phyloP scores from a whole-genome alignment of 2,797 vertebrate species.

The Eospalax fontanierii region DNA sequence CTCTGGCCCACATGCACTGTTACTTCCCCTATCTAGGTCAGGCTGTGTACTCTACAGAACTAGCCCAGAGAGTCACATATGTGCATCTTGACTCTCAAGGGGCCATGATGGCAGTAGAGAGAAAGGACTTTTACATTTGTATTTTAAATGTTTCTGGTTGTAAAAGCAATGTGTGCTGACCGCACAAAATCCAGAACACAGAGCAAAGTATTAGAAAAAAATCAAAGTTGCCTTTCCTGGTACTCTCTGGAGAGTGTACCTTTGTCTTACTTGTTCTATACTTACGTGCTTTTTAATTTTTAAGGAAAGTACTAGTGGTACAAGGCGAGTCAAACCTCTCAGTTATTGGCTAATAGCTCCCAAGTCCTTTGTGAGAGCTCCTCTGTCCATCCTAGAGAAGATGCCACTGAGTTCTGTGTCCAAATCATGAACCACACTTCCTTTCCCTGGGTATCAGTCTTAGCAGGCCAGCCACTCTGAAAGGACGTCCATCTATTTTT shows the following conservation, averaged over 20 bases:
- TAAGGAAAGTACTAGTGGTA: neutral
- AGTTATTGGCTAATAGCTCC: neutral
- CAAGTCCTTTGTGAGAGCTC: neutral
- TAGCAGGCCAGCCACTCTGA: neutral
- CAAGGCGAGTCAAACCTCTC: neutral
- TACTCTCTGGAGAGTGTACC: neutral
- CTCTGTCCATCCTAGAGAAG: too few relatives aligned
- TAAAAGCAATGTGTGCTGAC: accelerated
- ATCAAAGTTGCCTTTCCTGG: too few relatives aligned
- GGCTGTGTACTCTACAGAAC: neutral
- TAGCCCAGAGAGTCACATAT: neutral
- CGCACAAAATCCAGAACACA: neutral
- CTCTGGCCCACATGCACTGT: accelerated
- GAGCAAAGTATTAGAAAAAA: neutral
- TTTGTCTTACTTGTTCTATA: neutral
- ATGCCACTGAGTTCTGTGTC: neutral
- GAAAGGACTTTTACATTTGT: neutral
- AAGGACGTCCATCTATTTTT: too few relatives aligned
- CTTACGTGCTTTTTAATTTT: neutral
- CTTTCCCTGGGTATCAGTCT: neutral
- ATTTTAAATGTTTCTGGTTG: neutral
- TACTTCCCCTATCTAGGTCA: neutral
- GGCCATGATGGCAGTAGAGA: accelerated
- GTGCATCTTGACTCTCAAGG: neutral
- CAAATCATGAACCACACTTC: neutral